Evolutionary conservation across 1,140 invertebrate genomes (phyloP).

Genomic region (Varroa destructor): DNA sequence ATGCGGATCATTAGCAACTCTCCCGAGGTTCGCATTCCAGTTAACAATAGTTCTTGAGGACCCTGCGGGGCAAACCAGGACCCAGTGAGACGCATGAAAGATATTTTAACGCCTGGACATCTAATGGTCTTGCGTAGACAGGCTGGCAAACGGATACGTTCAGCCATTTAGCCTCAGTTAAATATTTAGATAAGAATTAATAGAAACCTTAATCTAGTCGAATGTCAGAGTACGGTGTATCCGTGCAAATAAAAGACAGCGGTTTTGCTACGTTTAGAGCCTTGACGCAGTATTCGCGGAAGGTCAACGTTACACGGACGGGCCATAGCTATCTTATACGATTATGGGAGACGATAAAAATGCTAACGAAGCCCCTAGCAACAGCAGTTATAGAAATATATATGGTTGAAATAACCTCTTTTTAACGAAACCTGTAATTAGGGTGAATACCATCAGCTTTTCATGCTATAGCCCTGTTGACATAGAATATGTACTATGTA

Average conservation of each 20-base stretch:
- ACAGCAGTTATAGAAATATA: not conserved
- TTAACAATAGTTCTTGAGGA: slow-evolving; percentile 8
- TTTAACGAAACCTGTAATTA: not conserved
- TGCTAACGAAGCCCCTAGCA: no score
- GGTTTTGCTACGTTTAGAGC: no score
- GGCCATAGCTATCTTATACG: no score
- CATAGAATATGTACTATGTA: no score
- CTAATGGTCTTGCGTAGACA: not conserved
- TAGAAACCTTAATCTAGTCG: no score
- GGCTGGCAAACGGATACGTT: not conserved
- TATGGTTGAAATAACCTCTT: not conserved
- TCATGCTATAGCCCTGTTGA: no score
- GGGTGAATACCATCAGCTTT: not conserved
- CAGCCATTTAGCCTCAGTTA: not conserved
- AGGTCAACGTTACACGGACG: no score
- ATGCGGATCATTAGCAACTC: not conserved
- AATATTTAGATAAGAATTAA: not conserved
- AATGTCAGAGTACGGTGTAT: no score
- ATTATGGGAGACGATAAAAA: no score
- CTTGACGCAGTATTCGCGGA: no score
- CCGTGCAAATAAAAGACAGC: no score
- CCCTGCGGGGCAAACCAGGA: not conserved
- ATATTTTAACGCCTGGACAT: not conserved
- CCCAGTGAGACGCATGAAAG: not conserved
- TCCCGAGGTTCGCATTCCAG: not conserved